Conservation (phyloP, 2,797 vertebrate species). For the Onychomys leucogaster region DNA sequence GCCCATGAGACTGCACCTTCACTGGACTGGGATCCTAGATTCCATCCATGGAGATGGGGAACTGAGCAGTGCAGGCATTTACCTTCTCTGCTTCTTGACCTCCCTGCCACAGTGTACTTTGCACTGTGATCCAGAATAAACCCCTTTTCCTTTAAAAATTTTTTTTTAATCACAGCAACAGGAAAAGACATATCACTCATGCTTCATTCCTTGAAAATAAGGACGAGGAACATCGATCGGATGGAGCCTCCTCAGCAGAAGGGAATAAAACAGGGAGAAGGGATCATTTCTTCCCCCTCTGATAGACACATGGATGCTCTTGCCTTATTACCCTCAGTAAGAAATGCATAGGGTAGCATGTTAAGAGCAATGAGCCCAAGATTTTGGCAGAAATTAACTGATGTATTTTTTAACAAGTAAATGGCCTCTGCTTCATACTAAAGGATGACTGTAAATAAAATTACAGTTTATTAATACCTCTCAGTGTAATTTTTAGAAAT, state of each 20-base stretch:
- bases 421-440: conserved; percentile 39
- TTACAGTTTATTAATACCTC: conserved; percentile 49
- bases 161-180: background rate
- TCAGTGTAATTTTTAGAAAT: conserved; percentile 62
- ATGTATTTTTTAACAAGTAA: background rate
- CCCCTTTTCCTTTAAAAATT: background rate
- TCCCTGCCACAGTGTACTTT: background rate
- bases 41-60: background rate
- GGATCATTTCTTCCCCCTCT: background rate
- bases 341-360: background rate
- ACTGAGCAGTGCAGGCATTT: background rate
- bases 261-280: background rate
- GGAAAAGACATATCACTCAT: background rate
- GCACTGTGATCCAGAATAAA: background rate
- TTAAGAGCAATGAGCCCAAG: background rate
- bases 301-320: background rate
- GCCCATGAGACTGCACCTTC: too few species aligned
- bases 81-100: background rate
- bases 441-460: conserved; percentile 38
- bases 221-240: background rate
- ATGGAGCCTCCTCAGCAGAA: background rate
- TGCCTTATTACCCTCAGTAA: background rate
- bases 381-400: background rate
- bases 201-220: background rate
- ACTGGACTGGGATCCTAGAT: background rate